phyloP scores from a whole-genome alignment of 2,888 invertebrate species.

The Bedellia somnulentella region DNA sequence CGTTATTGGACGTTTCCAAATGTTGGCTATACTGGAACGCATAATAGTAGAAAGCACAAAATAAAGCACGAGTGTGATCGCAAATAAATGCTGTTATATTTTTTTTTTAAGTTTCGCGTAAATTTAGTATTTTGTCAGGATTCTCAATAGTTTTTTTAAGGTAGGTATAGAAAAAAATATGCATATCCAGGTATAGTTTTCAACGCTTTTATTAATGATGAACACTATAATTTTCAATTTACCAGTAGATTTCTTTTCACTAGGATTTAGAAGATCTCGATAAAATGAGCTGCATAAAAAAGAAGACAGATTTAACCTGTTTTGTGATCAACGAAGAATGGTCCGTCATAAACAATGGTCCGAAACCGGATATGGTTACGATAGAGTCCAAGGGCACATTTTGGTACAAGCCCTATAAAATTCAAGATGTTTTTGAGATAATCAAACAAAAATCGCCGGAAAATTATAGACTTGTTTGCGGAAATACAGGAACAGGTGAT shows the following conservation, averaged over 20 bases:
- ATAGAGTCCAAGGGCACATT: conserved; percentile 27
- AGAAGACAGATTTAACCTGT: conserved; percentile 17
- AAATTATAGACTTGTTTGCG: conserved; percentile 66
- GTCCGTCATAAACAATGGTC: conserved; percentile 21
- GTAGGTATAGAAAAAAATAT: too few species aligned
- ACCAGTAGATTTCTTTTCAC: conserved; percentile 7
- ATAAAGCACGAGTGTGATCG: too few species aligned
- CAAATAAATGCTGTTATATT: too few species aligned
- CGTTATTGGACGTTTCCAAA: too few species aligned
- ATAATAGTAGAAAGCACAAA: too few species aligned
- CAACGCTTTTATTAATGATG: too few species aligned
- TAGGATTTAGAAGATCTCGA: conserved; percentile 50
- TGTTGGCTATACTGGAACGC: too few species aligned
- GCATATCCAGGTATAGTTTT: too few species aligned
- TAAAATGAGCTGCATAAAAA: conserved; percentile 21
- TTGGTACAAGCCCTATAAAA: conserved; percentile 62
- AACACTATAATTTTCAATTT: too few species aligned
- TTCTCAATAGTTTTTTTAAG: too few species aligned
- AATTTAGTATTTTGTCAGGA: too few species aligned
- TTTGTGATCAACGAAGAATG: conserved; percentile 21
- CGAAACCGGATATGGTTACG: conserved; percentile 19
- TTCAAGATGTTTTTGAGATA: conserved; percentile 61
- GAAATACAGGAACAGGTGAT: conserved; percentile 77
- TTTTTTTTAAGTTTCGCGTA: too few species aligned
- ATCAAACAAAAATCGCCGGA: conserved; percentile 39